Evolutionary conservation across 2,888 invertebrate species (phyloP), one percentile per base, ranked within the genome.

Genomic region (Geophilus truncorum): DNA sequence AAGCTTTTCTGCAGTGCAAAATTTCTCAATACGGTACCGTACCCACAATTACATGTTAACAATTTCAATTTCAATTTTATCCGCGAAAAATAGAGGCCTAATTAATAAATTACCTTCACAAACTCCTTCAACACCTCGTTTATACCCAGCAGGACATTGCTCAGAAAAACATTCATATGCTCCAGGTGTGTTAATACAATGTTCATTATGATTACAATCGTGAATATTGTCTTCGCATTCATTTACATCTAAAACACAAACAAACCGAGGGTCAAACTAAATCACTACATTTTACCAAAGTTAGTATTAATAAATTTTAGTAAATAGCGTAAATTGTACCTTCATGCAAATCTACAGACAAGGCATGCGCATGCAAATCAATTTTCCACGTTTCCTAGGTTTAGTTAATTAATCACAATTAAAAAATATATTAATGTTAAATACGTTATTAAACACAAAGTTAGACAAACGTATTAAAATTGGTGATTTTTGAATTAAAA

Each of bases 201-300:
- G 81, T 81, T 86, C 85, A n/a, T 82, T 62, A 79, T 80, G 28
- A 21, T 85, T 85, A 82, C 87, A 87, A 83, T 87, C 86, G 83
- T 86, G 84, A 1, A 85, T 86, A 2, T 85, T 84, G 18, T 85
- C 82, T 0, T 80, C 81, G 83, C 87, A 87, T 82, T 87, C 87
- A 83, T 87, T 85, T 76, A 86, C 84, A 82, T 87, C 87, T 87
- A 70, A 34, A 62, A 21, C 32, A 28, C 51, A 40, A 25, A 76
- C 45, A 21, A 57, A 36, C 28, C 21, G 28, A 70, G 6, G 15
- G 0, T 23, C 12, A 6, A 70, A 28, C 70, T 70, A 28, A 3
- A 45, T 9, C 4, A 25, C 70, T 25, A 25, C 10, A 0, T 2
- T 12, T 62, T 62, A 62, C 9, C 32, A 32, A 32, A 32, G 32